Conservation (phyloP, 2,888 invertebrate species). For the Dolichopus griseipennis region DNA sequence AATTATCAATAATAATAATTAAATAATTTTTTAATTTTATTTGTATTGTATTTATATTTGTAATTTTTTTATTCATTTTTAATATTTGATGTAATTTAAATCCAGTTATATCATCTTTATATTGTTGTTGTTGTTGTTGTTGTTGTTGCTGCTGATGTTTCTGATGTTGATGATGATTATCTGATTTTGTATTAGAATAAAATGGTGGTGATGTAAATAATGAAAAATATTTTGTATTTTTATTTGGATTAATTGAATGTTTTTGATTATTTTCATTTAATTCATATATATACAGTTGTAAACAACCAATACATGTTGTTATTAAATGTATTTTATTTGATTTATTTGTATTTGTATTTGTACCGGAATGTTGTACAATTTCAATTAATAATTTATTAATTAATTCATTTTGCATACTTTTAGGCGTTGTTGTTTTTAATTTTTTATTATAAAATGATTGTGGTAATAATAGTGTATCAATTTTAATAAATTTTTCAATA, state of each 20-base stretch:
- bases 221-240: background rate
- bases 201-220: background rate
- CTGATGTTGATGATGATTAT: background rate
- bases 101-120: background rate
- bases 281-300: background rate
- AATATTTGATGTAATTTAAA: conserved; percentile 8
- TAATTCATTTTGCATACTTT: too few relatives aligned
- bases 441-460: background rate
- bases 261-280: background rate
- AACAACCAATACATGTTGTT: background rate
- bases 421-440: background rate
- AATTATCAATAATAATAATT: conserved; percentile 19
- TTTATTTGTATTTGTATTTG: background rate
- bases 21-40: background rate
- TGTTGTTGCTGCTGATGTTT: background rate
- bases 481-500: background rate
- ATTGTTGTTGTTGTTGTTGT: too few relatives aligned
- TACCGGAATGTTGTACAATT: background rate
- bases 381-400: conserved; percentile 10
- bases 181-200: too few relatives aligned
- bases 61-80: conserved; percentile 7
- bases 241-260: background rate
- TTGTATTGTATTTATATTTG: background rate
- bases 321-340: background rate
- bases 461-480: background rate